Conservation (phyloP, 2,888 invertebrate species). For the Poecilus cupreus region DNA sequence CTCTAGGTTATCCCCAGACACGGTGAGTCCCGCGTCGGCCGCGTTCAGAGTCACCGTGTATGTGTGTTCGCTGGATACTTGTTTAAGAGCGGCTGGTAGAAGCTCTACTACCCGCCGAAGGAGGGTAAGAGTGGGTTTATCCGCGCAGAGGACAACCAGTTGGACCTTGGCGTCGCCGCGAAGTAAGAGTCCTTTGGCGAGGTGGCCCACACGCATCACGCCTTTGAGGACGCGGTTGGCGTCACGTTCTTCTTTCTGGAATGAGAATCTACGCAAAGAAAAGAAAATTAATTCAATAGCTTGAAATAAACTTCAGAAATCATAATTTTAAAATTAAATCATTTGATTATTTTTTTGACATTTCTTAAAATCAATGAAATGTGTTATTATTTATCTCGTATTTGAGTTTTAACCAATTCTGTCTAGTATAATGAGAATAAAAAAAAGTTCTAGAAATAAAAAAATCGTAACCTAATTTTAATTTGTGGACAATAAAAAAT, state of each 20-base stretch:
- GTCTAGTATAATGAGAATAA: no score
- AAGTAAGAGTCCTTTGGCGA: constrained; percentile 92
- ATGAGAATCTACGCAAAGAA: constrained; percentile 74
- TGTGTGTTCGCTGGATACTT: constrained; percentile 82
- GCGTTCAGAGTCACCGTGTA: constrained; percentile 90
- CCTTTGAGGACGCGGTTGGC: constrained; percentile 89
- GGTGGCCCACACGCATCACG: constrained; percentile 96
- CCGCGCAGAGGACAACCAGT: constrained; percentile 94
- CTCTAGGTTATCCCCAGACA: constrained; percentile 85
- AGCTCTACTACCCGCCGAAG: constrained; percentile 91
- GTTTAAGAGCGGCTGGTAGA: constrained; percentile 86
- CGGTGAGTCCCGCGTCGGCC: constrained; percentile 89
- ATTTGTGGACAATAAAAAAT: no score
- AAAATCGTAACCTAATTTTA: no score
- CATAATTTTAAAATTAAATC: no score
- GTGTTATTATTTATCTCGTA: no score
- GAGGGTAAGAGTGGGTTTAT: constrained; percentile 92
- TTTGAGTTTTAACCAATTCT: no score
- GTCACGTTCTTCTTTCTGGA: constrained; percentile 79
- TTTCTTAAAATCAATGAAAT: no score
- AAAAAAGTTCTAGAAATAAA: no score
- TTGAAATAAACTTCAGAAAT: no score
- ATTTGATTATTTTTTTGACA: no score
- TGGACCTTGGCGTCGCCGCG: constrained; percentile 93
- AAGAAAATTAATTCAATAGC: not conserved